Base-by-base conservation (phyloP, 2,797 vertebrate genomes). In the Meriones psammophilus region DNA sequence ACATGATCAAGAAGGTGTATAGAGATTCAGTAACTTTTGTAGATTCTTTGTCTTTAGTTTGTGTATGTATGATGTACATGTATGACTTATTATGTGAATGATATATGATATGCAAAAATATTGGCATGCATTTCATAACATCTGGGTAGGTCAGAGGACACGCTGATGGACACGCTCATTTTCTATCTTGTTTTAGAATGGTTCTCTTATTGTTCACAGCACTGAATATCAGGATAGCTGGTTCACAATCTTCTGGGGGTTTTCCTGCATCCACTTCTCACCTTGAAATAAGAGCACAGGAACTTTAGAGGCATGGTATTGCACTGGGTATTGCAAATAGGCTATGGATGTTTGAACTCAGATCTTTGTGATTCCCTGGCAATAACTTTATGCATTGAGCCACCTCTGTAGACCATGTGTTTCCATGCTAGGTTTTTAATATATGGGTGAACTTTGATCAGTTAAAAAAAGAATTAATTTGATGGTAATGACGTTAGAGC, bases 391-490 rank as follows among this genome's bases (percentile, higher is more conserved):
- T 86, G 10, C 30, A 54, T 8, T 68, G 5, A 54, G 10, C 2
- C 42, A 68, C 69, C 46, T 86, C 30, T 6, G 12, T 50, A 14
- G 30, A 10, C 9, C 62, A n/a, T 24, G 17, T 66, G 14, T 10
- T 85, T 87, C 92, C 68, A 88, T 33, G 14, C 13, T 50, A n/a
- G 5, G 14, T 56, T 89, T 79, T 91, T 76, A 69, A 58, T 77
- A 20, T 84, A 8, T 90, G 80, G 60, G 42, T 92, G 5, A 69
- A 18, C 33, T 91, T 58, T 91, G 8, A 56, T 80, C 80, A 58
- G 33, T 56, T 76, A 8, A 85, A 94, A 83, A 71, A 28, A 92
- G 18, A 73, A 64, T 56, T 28, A 74, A 42, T 94, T 58, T 88
- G 12, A 66, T 79, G 22, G 69, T 22, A 12, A 46, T 84, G 76